Percentiles rank a stretch among this genome's conserved stretches.
These are phyloP conservation scores for Ricordea florida DNA, from an alignment of 92 coral and sea anemone genomes.

Conservation along the genomic window DNA sequence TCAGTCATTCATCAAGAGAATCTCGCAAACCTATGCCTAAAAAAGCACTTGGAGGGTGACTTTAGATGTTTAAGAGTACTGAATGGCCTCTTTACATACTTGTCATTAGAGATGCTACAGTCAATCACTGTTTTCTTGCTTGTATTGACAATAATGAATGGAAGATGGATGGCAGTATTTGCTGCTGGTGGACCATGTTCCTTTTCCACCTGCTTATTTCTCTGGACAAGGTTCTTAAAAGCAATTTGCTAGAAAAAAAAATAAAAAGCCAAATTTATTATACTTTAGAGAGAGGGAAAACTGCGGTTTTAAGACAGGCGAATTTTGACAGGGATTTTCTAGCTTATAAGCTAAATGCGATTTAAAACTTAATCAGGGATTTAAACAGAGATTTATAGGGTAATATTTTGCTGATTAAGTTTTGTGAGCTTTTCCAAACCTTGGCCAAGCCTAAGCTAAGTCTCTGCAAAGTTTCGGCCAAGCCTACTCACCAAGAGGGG, in stretches of 20 bases:
- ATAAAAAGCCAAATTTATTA: not conserved
- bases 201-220: slow-evolving; percentile 86
- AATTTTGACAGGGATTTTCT: too few relatives aligned
- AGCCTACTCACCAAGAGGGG: too few relatives aligned
- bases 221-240: slow-evolving; percentile 93
- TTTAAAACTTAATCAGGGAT: too few relatives aligned
- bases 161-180: slow-evolving; percentile 96
- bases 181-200: slow-evolving; percentile 89
- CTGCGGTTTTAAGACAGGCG: too few relatives aligned
- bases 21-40: not conserved
- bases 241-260: slow-evolving; percentile 89
- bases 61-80: too few relatives aligned
- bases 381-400: too few relatives aligned
- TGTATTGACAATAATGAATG: slow-evolving; percentile 97
- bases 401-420: too few relatives aligned
- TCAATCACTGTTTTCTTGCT: slow-evolving; percentile 99
- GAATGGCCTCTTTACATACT: slow-evolving; percentile 55
- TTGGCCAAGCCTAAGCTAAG: too few relatives aligned
- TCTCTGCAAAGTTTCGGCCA: too few relatives aligned
- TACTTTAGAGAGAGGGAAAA: not conserved
- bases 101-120: slow-evolving; percentile 99
- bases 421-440: too few relatives aligned
- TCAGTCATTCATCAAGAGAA: not conserved
- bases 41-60: not conserved
- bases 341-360: too few relatives aligned